phyloP scores from a whole-genome alignment of 2,888 invertebrate species.

The Caenorhabditis sp. region DNA sequence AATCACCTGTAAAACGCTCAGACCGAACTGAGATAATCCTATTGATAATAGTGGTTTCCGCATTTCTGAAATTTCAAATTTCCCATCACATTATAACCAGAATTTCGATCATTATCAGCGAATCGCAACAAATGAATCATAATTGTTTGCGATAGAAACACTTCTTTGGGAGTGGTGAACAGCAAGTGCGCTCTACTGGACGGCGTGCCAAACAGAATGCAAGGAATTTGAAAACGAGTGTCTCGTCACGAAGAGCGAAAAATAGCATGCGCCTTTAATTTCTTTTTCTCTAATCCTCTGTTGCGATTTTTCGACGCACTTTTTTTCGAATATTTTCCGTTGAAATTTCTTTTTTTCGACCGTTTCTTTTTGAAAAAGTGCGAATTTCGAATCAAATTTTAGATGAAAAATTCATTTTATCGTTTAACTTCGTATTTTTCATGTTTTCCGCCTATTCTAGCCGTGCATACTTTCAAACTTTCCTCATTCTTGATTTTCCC shows the following conservation, averaged over 20 bases:
- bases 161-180: background rate
- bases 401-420: background rate
- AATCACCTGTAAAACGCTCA: constrained; percentile 70
- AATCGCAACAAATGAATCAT: background rate
- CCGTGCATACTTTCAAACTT: no score
- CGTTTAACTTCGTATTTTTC: no score
- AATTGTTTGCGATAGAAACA: constrained; percentile 1
- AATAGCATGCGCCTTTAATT: constrained; percentile 49
- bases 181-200: constrained; percentile 41
- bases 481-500: no score
- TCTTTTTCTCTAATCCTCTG: constrained; percentile 44
- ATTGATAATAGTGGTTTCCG: constrained; percentile 49
- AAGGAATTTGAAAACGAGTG: constrained; percentile 53
- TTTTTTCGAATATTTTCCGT: constrained; percentile 35
- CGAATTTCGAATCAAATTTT: background rate
- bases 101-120: background rate
- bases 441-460: no score
- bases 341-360: background rate
- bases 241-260: constrained; percentile 45
- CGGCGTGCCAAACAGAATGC: constrained; percentile 7
- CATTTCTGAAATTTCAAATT: constrained; percentile 26
- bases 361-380: background rate
- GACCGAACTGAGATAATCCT: constrained; percentile 69
- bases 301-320: constrained; percentile 19
- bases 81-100: background rate